Percentiles rank a stretch among this genome's conserved stretches.
Conservation (phyloP, 2,888 invertebrate genomes). For the Melanostoma mellinum region DNA sequence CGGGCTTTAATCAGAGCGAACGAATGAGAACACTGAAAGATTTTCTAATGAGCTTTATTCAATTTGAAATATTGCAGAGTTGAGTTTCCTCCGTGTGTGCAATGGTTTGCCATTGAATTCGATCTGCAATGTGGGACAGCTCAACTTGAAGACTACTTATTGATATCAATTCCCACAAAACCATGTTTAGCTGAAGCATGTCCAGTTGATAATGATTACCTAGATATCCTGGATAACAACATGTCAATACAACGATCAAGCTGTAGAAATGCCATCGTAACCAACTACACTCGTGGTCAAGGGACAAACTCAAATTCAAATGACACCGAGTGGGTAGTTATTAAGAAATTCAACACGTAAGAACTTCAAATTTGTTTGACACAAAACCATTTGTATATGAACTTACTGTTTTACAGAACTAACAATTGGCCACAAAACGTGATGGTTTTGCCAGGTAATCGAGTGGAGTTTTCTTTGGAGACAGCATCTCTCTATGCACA, state of each 20-base stretch:
- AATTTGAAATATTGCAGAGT: slow-evolving; percentile 83
- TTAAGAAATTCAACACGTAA: slow-evolving; percentile 86
- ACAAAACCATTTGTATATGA: neutral
- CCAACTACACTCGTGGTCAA: slow-evolving; percentile 77
- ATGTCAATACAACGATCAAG: slow-evolving; percentile 74
- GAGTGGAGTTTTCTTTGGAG: slow-evolving; percentile 96
- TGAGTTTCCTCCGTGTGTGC: slow-evolving; percentile 92
- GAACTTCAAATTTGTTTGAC: slow-evolving; percentile 39
- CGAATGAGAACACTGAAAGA: too few relatives aligned
- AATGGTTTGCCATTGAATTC: slow-evolving; percentile 97
- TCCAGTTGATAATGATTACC: slow-evolving; percentile 77
- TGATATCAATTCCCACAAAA: slow-evolving; percentile 86
- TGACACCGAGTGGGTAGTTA: slow-evolving; percentile 84
- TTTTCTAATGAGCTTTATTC: neutral
- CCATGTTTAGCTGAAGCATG: slow-evolving; percentile 74
- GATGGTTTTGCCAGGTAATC: slow-evolving; percentile 94
- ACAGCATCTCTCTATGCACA: slow-evolving; percentile 97
- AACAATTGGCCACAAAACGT: slow-evolving; percentile 92
- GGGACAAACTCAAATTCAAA: slow-evolving; percentile 74
- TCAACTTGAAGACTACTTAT: slow-evolving; percentile 94
- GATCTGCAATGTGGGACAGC: slow-evolving; percentile 95
- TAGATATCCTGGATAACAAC: slow-evolving; percentile 80
- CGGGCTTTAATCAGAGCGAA: too few relatives aligned
- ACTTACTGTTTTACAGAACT: slow-evolving; percentile 74
- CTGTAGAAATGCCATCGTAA: slow-evolving; percentile 75